Evolutionary conservation across 2,888 invertebrate species (phyloP), one percentile per base, ranked within the genome.

Genomic region (Erebia epiphron): DNA sequence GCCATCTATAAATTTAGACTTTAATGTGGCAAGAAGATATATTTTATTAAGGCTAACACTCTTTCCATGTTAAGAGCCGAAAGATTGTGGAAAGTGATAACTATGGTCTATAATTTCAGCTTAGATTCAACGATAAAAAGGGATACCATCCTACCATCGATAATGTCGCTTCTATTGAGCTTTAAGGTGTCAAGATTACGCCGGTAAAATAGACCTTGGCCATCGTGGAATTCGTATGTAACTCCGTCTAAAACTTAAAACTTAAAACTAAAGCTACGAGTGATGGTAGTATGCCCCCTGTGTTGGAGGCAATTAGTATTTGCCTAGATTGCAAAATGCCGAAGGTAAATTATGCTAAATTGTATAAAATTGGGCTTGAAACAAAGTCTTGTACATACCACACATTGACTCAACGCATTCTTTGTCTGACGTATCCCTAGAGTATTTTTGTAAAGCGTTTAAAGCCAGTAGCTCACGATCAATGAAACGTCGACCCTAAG

Each of bases 1-100:
- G 46, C 41, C 67, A 50, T 67, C 67, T 60, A 67, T 67, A 67
- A 67, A 67, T 67, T 67, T 60, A 50, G 67, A 67, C 67, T 67
- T 67, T 67, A 67, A 67, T 67, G 67, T 67, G 67, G 49, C 67
- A 67, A 50, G 67, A 67, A 58, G 67, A 67, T 67, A 60, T 67
- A 67, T 67, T 67, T 67, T 67, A 67, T 67, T 67, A 67, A 60
- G 50, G 67, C 67, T 67, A 67, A 67, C 67, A 60, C 67, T 67
- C 67, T 67, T 67, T 67, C 58, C 67, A 67, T 67, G 67, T 67
- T 60, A 50, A 67, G 60, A 50, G 49, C 67, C 67, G 57, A 67
- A 60, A 67, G 67, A 67, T 67, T 67, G 60, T n/a, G 21, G 67
- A 41, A 46, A 43, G 46, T 57, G 66, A 66, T 66, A 66, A 46